These are phyloP conservation scores for Salvator merianae DNA, from an alignment of 2,113 vertebrate genomes.

Conservation along the genomic window DNA sequence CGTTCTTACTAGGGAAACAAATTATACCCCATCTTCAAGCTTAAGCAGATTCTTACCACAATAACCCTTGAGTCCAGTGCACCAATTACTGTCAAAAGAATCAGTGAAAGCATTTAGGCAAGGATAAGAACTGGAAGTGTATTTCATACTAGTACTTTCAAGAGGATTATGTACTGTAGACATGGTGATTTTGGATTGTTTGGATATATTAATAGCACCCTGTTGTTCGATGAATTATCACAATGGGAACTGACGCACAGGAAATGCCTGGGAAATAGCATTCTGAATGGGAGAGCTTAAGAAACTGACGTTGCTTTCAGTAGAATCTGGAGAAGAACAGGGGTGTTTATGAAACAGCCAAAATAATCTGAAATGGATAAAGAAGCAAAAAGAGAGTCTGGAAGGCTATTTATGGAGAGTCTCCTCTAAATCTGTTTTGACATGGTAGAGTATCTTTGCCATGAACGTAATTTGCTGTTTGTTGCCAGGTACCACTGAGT, in stretches of 20 bases:
- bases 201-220: no score
- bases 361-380: not conserved
- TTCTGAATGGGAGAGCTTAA: not conserved
- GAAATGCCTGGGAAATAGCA: not conserved
- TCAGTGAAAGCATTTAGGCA: no score
- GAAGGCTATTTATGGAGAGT: not conserved
- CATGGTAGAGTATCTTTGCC: not conserved
- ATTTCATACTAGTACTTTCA: not conserved
- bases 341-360: not conserved
- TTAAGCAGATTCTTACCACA: not conserved
- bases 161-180: no score
- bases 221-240: not conserved
- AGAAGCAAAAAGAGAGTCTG: not conserved
- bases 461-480: not conserved
- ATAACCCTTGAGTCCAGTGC: not conserved
- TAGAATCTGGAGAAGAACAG: not conserved
- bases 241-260: not conserved
- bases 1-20: no score
- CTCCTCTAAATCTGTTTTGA: not conserved
- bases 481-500: no score
- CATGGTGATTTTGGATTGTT: no score
- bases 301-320: not conserved
- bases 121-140: no score
- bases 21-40: no score
- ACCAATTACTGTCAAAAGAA: no score